Evolutionary conservation across 1,140 invertebrate genomes (phyloP).

Genomic region (Plutomurus gul): DNA sequence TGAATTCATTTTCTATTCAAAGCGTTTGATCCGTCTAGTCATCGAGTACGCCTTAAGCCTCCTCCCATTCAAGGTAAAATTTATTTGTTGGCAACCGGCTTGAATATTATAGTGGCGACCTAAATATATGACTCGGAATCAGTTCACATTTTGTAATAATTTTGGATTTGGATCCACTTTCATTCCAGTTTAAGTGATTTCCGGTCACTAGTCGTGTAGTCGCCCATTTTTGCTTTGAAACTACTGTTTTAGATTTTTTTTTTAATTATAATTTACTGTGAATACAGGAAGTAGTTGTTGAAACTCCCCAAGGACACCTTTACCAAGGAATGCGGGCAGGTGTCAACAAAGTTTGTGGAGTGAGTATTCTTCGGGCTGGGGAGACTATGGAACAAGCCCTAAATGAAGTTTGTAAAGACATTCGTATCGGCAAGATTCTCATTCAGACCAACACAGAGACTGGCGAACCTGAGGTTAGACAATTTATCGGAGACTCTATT

Average conservation of each 20-base stretch:
- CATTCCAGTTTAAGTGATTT: too few species aligned
- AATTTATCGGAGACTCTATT: neutral
- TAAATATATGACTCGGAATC: too few species aligned
- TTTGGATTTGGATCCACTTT: too few species aligned
- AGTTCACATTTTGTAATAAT: too few species aligned
- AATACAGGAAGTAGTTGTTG: constrained; percentile 73
- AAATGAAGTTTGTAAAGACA: constrained; percentile 96
- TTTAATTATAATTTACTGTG: neutral
- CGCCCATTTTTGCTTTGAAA: too few species aligned
- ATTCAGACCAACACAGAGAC: constrained; percentile 97
- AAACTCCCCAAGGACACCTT: constrained; percentile 83
- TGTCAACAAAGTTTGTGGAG: constrained; percentile 91
- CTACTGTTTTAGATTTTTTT: too few species aligned
- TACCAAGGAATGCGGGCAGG: constrained; percentile 85
- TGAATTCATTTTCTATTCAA: constrained; percentile 99
- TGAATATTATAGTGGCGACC: too few species aligned
- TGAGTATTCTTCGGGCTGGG: constrained; percentile 91
- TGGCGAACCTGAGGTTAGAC: constrained; percentile 80
- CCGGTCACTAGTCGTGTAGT: too few species aligned
- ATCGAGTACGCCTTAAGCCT: constrained; percentile 95
- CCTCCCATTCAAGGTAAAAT: constrained; percentile 78
- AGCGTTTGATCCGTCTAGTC: constrained; percentile 91
- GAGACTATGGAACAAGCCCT: constrained; percentile 99
- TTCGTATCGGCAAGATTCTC: constrained; percentile 97
- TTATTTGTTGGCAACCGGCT: neutral